Conservation (phyloP, 2,888 invertebrate species). For the Cerastoderma edule region DNA sequence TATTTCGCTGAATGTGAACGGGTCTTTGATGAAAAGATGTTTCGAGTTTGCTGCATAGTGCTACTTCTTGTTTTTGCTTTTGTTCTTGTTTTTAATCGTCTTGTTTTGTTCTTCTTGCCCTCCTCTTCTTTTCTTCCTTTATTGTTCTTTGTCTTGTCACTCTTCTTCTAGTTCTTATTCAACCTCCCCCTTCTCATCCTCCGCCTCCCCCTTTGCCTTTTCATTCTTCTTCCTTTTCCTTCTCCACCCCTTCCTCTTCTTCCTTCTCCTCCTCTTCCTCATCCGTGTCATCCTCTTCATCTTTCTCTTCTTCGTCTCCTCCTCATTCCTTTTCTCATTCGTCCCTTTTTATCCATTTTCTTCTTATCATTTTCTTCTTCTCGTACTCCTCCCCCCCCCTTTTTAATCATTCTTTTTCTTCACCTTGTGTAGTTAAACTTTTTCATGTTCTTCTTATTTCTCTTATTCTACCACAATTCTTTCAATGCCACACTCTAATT, state of each 20-base stretch:
- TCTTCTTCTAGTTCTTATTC: background rate
- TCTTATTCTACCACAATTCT: background rate
- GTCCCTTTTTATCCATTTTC: background rate
- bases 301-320: background rate
- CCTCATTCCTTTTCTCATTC: background rate
- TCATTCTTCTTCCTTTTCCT: background rate
- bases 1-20: background rate
- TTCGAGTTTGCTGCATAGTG: background rate
- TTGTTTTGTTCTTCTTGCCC: background rate
- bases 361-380: background rate
- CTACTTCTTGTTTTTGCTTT: background rate
- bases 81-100: background rate
- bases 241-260: background rate
- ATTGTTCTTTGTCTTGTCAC: too few relatives aligned
- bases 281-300: background rate
- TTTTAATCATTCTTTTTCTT: background rate
- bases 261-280: background rate
- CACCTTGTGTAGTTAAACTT: background rate
- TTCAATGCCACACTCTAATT: background rate
- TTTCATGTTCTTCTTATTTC: background rate
- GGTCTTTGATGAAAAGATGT: background rate
- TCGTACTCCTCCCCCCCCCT: background rate
- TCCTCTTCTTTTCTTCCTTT: too few relatives aligned
- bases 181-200: background rate
- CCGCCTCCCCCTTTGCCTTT: background rate